Evolutionary conservation across 2,113 vertebrate genomes (phyloP), one percentile per base, ranked within the genome.

Genomic region (Deroptyus accipitrinus): DNA sequence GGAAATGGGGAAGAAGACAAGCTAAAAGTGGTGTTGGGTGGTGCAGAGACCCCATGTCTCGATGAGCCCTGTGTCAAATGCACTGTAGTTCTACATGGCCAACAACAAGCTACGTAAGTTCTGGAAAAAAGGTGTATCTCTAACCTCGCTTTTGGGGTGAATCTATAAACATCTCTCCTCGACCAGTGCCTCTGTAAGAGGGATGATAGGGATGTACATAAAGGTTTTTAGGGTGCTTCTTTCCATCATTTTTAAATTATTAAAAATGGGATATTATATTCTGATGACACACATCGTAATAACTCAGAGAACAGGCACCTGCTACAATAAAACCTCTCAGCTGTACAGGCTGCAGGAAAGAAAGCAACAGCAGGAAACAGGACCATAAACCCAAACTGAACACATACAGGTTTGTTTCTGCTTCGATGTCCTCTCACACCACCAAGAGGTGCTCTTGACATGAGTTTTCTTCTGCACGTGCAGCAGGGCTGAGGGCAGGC

Each of bases 401-500:
- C 69, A 69, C 14, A 44, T 17, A 55, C 6, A 44, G 11, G 31
- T 25, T 41, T 46, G 37, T 41, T 72, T n/a, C 70, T 87, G 74
- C 74, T 88, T 54, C 83, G 41, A 33, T 72, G 48, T 68, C 23
- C 30, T 86, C 76, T 91, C 49, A 27, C 42, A 86, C 96, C 96
- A 94, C 94, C 41, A 85, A 85, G 96, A 94, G 95, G 96, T 89
- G 92, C 92, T 96, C 91, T 94, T 87, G 77, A 37, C 74, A 57
- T 17, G 19, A 63, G n/a, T 91, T 93, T 86, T 69, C 19, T 54
- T 66, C 66, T 75, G 27, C 37, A 10, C 35, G 5, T 33, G 80
- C 63, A 77, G 48, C 2, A 0, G 31, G 31, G n/a, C 52, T 25
- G 31, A 82, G 28, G 55, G 27, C 70, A 85, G 51, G 44, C 30